Conservation (phyloP, 2,113 vertebrate species). For the Pionites leucogaster region DNA sequence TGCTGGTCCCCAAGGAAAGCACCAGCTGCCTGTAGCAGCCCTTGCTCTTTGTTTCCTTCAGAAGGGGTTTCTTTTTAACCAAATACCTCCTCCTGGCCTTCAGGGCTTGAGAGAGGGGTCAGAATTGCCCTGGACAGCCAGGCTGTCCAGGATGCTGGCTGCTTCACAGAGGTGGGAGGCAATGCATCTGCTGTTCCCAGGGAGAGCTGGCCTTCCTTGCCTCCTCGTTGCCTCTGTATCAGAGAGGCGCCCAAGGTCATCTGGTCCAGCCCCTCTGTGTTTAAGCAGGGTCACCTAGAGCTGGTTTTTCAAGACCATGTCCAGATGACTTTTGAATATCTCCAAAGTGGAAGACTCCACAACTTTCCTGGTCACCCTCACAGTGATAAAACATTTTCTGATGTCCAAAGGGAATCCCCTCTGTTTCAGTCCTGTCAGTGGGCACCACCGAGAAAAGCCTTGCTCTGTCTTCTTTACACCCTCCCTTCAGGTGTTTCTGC, state of each 20-base stretch:
- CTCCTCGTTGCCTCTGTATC: neutral
- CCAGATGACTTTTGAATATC: neutral
- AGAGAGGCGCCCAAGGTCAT: neutral
- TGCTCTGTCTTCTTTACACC: fast-evolving
- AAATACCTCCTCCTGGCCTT: neutral
- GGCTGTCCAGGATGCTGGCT: neutral
- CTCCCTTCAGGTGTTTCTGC: neutral
- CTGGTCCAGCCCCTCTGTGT: neutral
- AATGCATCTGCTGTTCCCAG: neutral
- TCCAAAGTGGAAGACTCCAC: neutral
- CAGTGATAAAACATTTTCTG: neutral
- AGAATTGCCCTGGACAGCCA: neutral
- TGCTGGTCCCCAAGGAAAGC: neutral
- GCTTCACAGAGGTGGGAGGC: neutral
- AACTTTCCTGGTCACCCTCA: neutral
- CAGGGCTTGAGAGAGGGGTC: neutral
- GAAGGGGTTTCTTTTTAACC: neutral
- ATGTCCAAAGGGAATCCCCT: neutral
- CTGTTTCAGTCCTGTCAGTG: neutral
- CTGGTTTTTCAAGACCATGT: neutral
- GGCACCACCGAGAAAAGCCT: neutral
- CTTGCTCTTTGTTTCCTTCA: neutral
- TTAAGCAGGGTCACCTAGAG: neutral
- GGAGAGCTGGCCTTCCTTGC: neutral
- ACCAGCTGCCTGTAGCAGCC: neutral